Evolutionary conservation across 2,888 invertebrate genomes (phyloP).

Genomic region (Cybosia mesomella): DNA sequence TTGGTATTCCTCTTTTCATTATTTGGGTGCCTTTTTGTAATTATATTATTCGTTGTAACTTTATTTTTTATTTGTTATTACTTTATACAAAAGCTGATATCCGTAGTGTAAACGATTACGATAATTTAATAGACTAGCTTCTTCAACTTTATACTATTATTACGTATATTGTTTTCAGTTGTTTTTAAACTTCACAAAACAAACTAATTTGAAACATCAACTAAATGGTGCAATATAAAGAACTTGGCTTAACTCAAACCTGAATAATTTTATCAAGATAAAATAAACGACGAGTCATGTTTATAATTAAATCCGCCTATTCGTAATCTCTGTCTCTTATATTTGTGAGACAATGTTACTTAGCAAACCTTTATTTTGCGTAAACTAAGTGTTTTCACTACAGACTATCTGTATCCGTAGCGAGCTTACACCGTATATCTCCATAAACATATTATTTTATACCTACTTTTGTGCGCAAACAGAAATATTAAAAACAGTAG

Average conservation of each 20-base stretch:
- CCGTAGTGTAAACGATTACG: too few relatives aligned
- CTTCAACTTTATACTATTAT: too few relatives aligned
- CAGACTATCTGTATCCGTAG: conserved; percentile 11
- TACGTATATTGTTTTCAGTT: too few relatives aligned
- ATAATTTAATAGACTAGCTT: too few relatives aligned
- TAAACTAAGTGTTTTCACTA: conserved; percentile 23
- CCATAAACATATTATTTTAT: not conserved
- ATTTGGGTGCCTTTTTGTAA: too few relatives aligned
- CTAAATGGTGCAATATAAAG: not conserved
- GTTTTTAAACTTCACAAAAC: too few relatives aligned
- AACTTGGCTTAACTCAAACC: conserved; percentile 20
- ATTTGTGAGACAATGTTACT: conserved; percentile 32
- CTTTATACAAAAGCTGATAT: too few relatives aligned
- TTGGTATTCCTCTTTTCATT: too few relatives aligned
- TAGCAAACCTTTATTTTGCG: conserved; percentile 28
- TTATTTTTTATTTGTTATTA: too few relatives aligned
- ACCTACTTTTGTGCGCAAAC: not conserved
- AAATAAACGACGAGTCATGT: conserved; percentile 52
- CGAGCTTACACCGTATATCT: not conserved
- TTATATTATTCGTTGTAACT: too few relatives aligned
- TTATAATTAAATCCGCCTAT: conserved; percentile 55
- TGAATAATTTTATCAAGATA: conserved; percentile 21
- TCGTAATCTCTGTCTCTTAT: conserved; percentile 43
- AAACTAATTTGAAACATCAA: too few relatives aligned
- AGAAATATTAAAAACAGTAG: too few relatives aligned